Evolutionary conservation across 2,113 vertebrate species (phyloP), one percentile per base, ranked within the genome.

Genomic region (Chlorodrepanis virens): DNA sequence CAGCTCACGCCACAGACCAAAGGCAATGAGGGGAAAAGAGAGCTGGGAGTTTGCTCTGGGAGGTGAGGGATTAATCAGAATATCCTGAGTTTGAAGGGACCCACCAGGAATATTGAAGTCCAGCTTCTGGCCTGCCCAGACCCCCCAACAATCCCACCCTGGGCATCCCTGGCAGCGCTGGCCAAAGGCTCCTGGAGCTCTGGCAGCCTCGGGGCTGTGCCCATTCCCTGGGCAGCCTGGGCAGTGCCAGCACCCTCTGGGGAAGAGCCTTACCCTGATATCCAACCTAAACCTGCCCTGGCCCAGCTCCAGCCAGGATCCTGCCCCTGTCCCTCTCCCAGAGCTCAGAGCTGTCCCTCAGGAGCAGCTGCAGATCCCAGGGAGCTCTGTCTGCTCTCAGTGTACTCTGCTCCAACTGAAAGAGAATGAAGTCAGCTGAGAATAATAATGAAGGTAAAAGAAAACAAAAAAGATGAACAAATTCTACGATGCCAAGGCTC

Each of bases 281-380:
- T 40, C 12, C 45, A 39, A 0, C 45, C 45, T 39, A 0, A 16
- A 2, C 21, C 28, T 6, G 3, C 5, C 54, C 63, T 83, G 70
- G 17, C 11, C 4, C 47, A 54, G 87, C 70, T 31, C 14, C 87
- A 76, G 54, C 52, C 52, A 53, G 52, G 52, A 6, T 53, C 28
- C 52, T 53, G 28, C 18, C 27, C 50, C 27, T 28, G 54, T 18
- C 63, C 59, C 50, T 65, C 52, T 53, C 10, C 14, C 50, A 27
- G 42, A 64, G 35, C 75, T 49, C 1, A 0, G 33, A 78, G 50
- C 59, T 65, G 52, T 0, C 37, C 52, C 61, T 59, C 0, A 0
- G 28, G 77, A 74, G 78, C 28, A 47, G 60, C 60, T 82, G 87
- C 77, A 82, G 69, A 4, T 2, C 65, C 12, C 1, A 0, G 11